Evolutionary conservation across 2,797 vertebrate species (phyloP).

Genomic region (Delichon dasypus): DNA sequence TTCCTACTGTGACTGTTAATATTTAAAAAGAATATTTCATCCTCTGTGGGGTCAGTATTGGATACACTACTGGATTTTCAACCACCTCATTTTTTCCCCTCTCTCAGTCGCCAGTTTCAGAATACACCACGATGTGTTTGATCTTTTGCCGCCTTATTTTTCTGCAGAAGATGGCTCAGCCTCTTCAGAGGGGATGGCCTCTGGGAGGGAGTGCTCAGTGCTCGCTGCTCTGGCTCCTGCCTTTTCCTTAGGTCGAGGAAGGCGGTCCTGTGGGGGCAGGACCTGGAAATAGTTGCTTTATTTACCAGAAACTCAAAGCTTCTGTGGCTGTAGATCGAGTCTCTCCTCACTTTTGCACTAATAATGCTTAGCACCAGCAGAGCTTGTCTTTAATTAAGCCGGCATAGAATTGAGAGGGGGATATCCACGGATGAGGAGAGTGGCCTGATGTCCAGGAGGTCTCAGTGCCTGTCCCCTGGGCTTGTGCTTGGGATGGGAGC

Average conservation of each 20-base stretch:
- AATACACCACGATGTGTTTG: rapidly evolving
- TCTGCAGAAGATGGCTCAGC: neutral
- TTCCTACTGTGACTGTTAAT: neutral
- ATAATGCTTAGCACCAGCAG: neutral
- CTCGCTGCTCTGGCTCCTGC: neutral
- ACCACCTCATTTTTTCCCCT: rapidly evolving
- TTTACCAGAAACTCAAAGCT: neutral
- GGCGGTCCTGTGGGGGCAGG: neutral
- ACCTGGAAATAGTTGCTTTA: neutral
- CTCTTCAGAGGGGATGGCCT: neutral
- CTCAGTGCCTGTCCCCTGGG: neutral
- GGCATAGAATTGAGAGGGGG: rapidly evolving
- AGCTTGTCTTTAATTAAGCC: neutral
- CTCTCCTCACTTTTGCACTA: neutral
- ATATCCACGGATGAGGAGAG: rapidly evolving
- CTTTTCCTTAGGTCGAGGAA: rapidly evolving
- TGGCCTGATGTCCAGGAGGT: neutral
- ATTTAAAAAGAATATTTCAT: neutral
- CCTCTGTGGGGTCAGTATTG: neutral
- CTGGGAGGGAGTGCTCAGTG: neutral
- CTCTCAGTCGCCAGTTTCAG: rapidly evolving
- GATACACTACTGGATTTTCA: neutral
- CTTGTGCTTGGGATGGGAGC: neutral
- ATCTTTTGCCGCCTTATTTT: neutral
- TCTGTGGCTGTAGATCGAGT: neutral